These are phyloP conservation scores for Gryon sp. DNA, from an alignment of 1,140 invertebrate species.

Conservation along the genomic window DNA sequence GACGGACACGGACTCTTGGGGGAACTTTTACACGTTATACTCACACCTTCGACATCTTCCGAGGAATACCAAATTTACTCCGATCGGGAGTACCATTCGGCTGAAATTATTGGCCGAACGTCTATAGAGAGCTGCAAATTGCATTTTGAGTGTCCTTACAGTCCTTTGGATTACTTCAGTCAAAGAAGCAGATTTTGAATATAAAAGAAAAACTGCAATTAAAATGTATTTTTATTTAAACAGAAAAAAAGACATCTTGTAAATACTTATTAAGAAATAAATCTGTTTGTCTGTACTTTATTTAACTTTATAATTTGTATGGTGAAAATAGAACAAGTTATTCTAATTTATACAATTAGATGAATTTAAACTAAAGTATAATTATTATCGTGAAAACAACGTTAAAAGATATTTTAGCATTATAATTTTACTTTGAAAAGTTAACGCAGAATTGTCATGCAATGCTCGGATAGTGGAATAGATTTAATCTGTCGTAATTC, in stretches of 20 bases:
- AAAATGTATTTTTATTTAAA: background rate
- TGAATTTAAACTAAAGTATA: background rate
- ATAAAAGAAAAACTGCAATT: too few relatives aligned
- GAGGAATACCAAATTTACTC: slow-evolving; percentile 82
- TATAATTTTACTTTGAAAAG: background rate
- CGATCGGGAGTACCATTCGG: slow-evolving; percentile 85
- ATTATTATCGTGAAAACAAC: background rate
- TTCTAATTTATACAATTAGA: too few relatives aligned
- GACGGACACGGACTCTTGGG: slow-evolving; percentile 83
- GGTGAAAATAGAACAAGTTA: too few relatives aligned
- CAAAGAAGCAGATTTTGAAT: slow-evolving; percentile 20
- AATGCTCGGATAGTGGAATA: background rate
- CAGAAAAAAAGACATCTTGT: too few relatives aligned
- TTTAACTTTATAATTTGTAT: too few relatives aligned
- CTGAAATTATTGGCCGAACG: slow-evolving; percentile 82
- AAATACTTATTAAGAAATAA: too few relatives aligned
- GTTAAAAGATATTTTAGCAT: background rate
- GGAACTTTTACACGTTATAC: slow-evolving; percentile 84
- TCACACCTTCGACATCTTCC: slow-evolving; percentile 84
- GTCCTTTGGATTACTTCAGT: slow-evolving; percentile 82
- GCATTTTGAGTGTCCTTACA: slow-evolving; percentile 83
- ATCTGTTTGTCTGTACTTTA: too few relatives aligned
- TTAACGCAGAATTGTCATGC: background rate
- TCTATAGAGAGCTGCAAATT: slow-evolving; percentile 79
- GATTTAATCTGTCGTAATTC: background rate